Evolutionary conservation across 2,113 vertebrate species (phyloP).

Genomic region (Cettia cetti): DNA sequence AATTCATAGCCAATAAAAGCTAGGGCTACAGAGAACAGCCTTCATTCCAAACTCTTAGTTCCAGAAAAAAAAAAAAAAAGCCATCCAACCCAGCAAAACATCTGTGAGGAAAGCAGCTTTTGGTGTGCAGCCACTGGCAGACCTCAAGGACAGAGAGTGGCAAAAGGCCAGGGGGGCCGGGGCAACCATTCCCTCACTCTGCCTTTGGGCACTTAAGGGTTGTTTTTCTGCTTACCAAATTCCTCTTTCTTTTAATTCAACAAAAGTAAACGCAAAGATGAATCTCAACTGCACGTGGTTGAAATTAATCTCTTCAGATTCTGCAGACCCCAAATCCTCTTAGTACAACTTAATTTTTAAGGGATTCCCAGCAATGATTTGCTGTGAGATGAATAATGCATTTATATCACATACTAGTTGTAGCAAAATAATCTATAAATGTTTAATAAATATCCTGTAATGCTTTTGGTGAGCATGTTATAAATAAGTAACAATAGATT

Average conservation of each 20-base stretch:
- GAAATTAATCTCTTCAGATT: background rate
- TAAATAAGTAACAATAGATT: constrained; percentile 79
- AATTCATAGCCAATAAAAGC: background rate
- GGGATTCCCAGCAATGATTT: constrained; percentile 60
- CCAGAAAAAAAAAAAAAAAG: background rate
- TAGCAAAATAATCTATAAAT: constrained; percentile 80
- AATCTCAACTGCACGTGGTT: background rate
- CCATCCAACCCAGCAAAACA: background rate
- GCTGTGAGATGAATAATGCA: constrained; percentile 73
- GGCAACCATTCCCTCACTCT: background rate
- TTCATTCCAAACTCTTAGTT: background rate
- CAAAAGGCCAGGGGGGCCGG: background rate
- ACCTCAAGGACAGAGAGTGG: background rate
- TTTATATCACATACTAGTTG: constrained; percentile 70
- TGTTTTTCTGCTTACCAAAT: background rate
- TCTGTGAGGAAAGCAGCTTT: background rate
- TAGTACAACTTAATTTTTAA: constrained; percentile 46
- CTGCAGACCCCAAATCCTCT: constrained; percentile 12
- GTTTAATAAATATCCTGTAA: constrained; percentile 80
- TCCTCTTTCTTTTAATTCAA: background rate
- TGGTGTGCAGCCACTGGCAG: background rate
- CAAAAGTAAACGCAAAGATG: background rate
- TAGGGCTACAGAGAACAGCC: background rate
- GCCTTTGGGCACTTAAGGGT: background rate
- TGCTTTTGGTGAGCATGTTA: constrained; percentile 71